Evolutionary conservation across 2,797 vertebrate genomes (phyloP).

Genomic region (Rousettus madagascariensis): DNA sequence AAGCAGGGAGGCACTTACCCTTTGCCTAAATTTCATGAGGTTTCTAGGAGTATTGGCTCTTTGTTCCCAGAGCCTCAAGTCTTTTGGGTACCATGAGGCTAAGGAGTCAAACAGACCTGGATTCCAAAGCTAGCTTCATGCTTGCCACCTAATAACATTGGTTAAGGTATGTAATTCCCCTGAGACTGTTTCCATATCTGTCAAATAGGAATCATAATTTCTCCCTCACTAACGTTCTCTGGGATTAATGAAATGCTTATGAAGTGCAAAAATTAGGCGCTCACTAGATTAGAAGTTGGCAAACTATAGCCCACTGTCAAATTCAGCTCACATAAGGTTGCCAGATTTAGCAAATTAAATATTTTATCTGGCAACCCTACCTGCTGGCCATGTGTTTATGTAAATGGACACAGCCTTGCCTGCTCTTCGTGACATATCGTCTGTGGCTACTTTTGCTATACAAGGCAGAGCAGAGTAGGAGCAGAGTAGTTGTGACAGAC

Average conservation of each 20-base stretch:
- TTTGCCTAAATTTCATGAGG: not conserved
- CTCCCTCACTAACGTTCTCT: not conserved
- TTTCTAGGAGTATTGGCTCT: not conserved
- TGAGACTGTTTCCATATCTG: not conserved
- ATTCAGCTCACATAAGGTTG: not conserved
- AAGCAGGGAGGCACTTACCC: not conserved
- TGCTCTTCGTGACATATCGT: not conserved
- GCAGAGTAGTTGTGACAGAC: not conserved
- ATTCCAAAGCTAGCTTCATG: not conserved
- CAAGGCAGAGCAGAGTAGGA: not conserved
- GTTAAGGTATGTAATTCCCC: not conserved
- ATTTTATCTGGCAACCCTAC: not conserved
- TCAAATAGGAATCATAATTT: not conserved
- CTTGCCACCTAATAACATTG: not conserved
- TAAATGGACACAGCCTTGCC: not conserved
- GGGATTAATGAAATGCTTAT: not conserved
- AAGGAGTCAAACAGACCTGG: not conserved
- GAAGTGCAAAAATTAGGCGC: not conserved
- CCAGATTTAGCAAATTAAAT: slow-evolving; percentile 13
- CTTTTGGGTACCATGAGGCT: not conserved
- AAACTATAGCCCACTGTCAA: not conserved
- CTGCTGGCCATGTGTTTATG: not conserved
- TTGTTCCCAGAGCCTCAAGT: not conserved
- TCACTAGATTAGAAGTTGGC: not conserved
- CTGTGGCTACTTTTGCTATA: not conserved